Evolutionary conservation across 2,797 vertebrate species (phyloP).

Genomic region (Crenichthys baileyi): DNA sequence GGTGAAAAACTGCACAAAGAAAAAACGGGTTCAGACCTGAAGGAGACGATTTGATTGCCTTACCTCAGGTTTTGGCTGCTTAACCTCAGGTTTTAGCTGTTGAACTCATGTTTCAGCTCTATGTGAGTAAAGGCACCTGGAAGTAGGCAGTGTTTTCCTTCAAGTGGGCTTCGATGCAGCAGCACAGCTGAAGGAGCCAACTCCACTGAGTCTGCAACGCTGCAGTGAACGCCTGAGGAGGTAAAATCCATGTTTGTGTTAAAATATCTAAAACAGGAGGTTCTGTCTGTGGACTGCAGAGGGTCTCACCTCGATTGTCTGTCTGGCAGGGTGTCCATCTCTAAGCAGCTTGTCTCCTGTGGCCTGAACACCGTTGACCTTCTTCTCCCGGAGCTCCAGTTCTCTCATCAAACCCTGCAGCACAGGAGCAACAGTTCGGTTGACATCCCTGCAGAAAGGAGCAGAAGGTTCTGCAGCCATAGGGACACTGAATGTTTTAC

Average conservation of each 20-base stretch:
- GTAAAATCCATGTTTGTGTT: not conserved
- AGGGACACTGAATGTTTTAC: not conserved
- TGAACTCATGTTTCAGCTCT: too few relatives aligned
- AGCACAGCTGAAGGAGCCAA: conserved; percentile 95
- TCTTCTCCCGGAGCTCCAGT: conserved; percentile 89
- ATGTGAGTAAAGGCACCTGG: conserved; percentile 78
- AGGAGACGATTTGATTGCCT: too few relatives aligned
- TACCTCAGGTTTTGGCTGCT: not conserved
- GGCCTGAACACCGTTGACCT: conserved; percentile 85
- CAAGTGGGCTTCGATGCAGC: conserved; percentile 91
- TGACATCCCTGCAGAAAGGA: not conserved
- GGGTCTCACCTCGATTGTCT: conserved; percentile 85
- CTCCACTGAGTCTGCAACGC: conserved; percentile 97
- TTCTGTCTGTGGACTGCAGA: not conserved
- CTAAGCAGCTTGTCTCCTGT: conserved; percentile 88
- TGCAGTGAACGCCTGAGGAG: conserved; percentile 85
- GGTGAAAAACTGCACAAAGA: conserved; percentile 83
- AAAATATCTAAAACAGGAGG: not conserved
- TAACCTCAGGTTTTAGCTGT: not conserved
- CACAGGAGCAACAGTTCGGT: not conserved
- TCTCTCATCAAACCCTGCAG: conserved; percentile 92
- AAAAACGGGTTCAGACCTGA: not conserved
- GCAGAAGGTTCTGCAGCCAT: fast-evolving
- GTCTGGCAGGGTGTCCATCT: conserved; percentile 87
- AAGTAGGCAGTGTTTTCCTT: conserved; percentile 93